Percentiles rank a stretch among this genome's conserved stretches.
Evolutionary conservation across 2,113 vertebrate genomes (phyloP).

Genomic region (Psephotus haematonotus): DNA sequence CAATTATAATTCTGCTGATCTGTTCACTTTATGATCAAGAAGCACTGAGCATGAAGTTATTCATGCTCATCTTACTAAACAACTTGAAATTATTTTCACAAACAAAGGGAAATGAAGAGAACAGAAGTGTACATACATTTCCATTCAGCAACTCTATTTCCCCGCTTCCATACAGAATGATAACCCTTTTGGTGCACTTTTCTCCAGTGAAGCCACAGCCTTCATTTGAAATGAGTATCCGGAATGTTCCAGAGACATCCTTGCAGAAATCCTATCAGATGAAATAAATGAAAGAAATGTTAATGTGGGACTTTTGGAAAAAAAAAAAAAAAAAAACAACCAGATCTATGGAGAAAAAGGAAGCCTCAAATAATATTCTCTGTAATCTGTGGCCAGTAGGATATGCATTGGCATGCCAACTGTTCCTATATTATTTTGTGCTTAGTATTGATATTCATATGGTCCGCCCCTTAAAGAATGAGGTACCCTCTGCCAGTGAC

Average conservation of each 20-base stretch:
- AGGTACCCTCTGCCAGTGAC: not conserved
- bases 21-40: not conserved
- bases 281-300: not conserved
- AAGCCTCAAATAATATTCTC: not conserved
- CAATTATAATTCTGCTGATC: not conserved
- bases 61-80: not conserved
- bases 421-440: not conserved
- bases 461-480: not conserved
- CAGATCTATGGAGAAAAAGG: not conserved
- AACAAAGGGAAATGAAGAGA: not conserved
- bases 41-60: not conserved
- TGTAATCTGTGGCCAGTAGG: not conserved
- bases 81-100: not conserved
- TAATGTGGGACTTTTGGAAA: not conserved
- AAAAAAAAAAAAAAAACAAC: not conserved
- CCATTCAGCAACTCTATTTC: slow-evolving; percentile 84
- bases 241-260: slow-evolving; percentile 83
- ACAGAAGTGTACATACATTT: slow-evolving; percentile 74
- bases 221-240: slow-evolving; percentile 87
- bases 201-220: slow-evolving; percentile 86
- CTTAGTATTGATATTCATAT: not conserved
- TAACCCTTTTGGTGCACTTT: slow-evolving; percentile 86
- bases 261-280: slow-evolving; percentile 86
- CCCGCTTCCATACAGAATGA: slow-evolving; percentile 82
- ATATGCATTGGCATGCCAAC: not conserved